Conservation (phyloP, 30 jellyfish, hydroid and myxozoan genomes). For the Haliclystus octoradiatus region DNA sequence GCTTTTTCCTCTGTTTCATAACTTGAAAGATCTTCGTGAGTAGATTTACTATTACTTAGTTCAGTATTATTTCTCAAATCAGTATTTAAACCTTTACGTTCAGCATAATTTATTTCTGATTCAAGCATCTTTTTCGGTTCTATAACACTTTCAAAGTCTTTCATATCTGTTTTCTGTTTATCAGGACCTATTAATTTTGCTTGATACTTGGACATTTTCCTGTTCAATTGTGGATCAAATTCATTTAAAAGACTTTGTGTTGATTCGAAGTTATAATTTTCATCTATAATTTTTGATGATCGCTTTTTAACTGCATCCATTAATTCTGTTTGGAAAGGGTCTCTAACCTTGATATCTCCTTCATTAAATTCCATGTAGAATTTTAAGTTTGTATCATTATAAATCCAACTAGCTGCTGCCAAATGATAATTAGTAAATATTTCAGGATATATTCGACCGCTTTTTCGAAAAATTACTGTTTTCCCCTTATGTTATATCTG, state of each 20-base stretch:
- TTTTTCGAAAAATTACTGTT: too few relatives aligned
- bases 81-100: too few relatives aligned
- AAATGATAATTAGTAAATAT: too few relatives aligned
- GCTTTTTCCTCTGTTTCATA: not conserved
- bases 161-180: not conserved
- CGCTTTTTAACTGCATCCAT: not conserved
- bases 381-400: too few relatives aligned
- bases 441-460: too few relatives aligned
- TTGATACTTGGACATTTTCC: not conserved
- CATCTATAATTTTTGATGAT: not conserved
- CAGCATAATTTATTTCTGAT: not conserved
- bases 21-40: not conserved
- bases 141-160: not conserved
- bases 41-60: not conserved
- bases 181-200: not conserved
- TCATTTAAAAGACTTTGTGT: not conserved
- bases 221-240: not conserved
- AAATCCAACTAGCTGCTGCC: too few relatives aligned
- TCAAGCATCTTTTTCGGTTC: not conserved
- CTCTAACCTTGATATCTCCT: too few relatives aligned
- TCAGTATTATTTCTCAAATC: too few relatives aligned
- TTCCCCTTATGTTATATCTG: too few relatives aligned
- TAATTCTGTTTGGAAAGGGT: not conserved
- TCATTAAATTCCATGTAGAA: too few relatives aligned
- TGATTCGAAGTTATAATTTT: not conserved